Conservation (phyloP, 2,797 vertebrate genomes). For the Crenichthys baileyi region DNA sequence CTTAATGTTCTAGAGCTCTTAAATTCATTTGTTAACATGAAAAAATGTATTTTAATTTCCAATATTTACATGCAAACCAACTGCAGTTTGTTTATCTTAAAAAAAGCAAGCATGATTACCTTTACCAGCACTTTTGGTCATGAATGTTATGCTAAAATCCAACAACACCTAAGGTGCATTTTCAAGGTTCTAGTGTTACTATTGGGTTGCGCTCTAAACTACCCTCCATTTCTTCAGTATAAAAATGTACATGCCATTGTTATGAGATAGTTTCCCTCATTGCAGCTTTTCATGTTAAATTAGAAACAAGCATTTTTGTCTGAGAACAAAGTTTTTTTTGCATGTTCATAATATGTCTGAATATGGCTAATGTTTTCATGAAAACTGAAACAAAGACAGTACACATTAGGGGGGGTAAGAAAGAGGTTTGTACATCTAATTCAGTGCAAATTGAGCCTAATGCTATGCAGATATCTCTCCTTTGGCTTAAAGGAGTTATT, state of each 20-base stretch:
- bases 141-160: background rate
- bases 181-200: background rate
- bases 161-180: background rate
- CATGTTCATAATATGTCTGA: background rate
- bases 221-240: background rate
- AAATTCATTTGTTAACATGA: background rate
- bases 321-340: background rate
- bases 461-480: background rate
- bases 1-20: background rate
- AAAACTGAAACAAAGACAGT: background rate
- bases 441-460: background rate
- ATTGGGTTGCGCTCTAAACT: background rate
- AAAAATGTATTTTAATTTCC: background rate
- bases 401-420: background rate
- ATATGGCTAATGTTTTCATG: no score
- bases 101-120: background rate
- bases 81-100: background rate
- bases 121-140: background rate
- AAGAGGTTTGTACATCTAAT: background rate
- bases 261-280: no score
- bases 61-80: background rate
- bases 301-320: background rate
- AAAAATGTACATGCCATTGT: background rate
- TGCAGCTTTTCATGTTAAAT: background rate
- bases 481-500: background rate